Base-by-base conservation (phyloP, 1,140 invertebrate species). In the Megalonaias nervosa region DNA sequence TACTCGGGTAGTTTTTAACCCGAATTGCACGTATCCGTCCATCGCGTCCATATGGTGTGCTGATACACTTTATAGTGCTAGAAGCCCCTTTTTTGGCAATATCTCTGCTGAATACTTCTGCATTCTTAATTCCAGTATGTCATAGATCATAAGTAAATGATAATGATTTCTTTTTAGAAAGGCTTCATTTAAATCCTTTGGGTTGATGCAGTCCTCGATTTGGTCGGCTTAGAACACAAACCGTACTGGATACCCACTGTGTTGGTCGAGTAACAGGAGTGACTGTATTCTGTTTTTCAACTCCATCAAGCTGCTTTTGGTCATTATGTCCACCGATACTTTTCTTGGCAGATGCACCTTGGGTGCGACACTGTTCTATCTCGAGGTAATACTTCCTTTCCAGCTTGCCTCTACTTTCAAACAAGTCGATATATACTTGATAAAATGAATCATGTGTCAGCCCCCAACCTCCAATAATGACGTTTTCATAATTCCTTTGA, bases 161-260 rank as follows among this genome's bases (percentile, higher is more conserved):
- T 60, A 80, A 69, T 17, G 82, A 74, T 71, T 77, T 73, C 21
- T 76, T 67, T 26, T 74, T 23, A 1, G 80, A n/a, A n/a, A 73
- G 6, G 78, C 79, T 19, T 77, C 68, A 56, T 83, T 85, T 14
- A 85, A 66, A 31, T 85, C 80, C 48, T 65, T 72, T 0, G 82
- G 80, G 61, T 84, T 73, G 2, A 84, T 31, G 5, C 31, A 31
- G 31, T 31, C 31, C 31, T 31, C 5, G 31, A 31, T 31, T 31
- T 31, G 69, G 59, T 79, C 79, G 81, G 66, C 26, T 71, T 1
- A 74, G 16, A 21, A 71, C 57, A 4, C 83, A 75, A 23, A 71
- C 71, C 74, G 81, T 74, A 14, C 77, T 77, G 58, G 66, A 77
- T 0, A 81, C 74, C 81, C 80, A 85, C 56, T 80, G 76, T n/a